Evolutionary conservation across 2,888 invertebrate species (phyloP).

Genomic region (Electrophaes corylata): DNA sequence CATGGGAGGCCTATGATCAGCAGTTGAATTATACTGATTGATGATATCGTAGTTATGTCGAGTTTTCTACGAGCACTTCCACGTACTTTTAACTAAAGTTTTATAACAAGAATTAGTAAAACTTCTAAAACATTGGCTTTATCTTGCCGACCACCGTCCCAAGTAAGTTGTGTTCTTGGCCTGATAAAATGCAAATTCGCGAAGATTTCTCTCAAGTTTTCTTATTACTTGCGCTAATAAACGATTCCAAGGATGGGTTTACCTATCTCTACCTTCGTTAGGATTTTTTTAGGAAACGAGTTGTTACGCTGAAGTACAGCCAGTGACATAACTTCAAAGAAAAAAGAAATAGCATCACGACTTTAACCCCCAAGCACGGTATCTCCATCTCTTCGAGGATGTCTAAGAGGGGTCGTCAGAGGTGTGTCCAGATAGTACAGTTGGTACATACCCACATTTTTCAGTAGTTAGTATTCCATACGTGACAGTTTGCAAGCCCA

Average conservation of each 20-base stretch:
- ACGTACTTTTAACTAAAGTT: background rate
- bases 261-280: slow-evolving; percentile 17
- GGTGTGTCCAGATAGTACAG: no score
- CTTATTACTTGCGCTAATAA: slow-evolving; percentile 80
- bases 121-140: slow-evolving; percentile 32
- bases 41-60: no score
- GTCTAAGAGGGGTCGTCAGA: no score
- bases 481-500: no score
- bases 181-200: slow-evolving; percentile 81
- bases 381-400: no score
- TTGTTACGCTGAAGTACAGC: background rate
- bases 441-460: no score
- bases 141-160: slow-evolving; percentile 42
- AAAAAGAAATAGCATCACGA: no score
- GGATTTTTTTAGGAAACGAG: background rate
- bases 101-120: background rate
- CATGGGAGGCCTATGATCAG: no score
- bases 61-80: background rate
- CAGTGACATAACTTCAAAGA: no score
- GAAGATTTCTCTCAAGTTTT: slow-evolving; percentile 78
- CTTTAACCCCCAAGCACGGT: no score
- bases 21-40: no score
- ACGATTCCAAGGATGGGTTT: slow-evolving; percentile 54
- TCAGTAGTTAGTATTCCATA: no score
- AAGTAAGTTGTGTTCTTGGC: slow-evolving; percentile 75